Evolutionary conservation across 2,888 invertebrate genomes (phyloP), one percentile per base, ranked within the genome.

Genomic region (Philopedon plagiatum): DNA sequence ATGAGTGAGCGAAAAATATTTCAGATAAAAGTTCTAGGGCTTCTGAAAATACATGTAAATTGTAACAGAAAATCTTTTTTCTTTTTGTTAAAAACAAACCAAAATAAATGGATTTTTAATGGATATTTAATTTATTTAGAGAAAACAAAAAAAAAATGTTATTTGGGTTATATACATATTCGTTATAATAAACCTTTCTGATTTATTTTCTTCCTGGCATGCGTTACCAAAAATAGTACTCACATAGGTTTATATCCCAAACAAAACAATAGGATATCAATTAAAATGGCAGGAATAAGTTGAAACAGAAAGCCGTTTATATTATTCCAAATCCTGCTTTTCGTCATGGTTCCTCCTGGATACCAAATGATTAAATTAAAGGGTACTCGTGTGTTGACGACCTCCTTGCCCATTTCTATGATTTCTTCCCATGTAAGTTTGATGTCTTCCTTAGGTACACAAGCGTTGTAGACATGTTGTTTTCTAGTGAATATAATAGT

Each of bases 181-280:
- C n/a, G n/a, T n/a, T n/a, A n/a, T n/a, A n/a, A n/a, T n/a, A 9
- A 49, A 5, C 5, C n/a, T 11, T 11, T 26, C 26, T 26, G 26
- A 5, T 26, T 26, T 26, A 7, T 26, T 26, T 26, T 26, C 7
- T 5, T 26, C 7, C 4, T 29, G 13, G 15, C 19, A 19, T 44
- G 7, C 34, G 44, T 26, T 41, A 29, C 26, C 21, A 4, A 64
- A 57, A n/a, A 19, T n/a, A 49, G 13, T 68, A 78, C 93, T 90
- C 86, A 95, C 95, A 95, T 88, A 71, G 97, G 95, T 81, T 95
- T 95, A 81, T 95, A 91, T 39, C 98, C 96, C 0, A 94, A 86
- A 44, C 96, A 86, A 80, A 91, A 90, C 39, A 95, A 89, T 0
- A 96, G 84, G 0, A 90, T 85, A 83, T 99, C 99, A 29, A 96